Base-by-base conservation (phyloP, 2,888 invertebrate genomes). In the Drosophila paramelanica region DNA sequence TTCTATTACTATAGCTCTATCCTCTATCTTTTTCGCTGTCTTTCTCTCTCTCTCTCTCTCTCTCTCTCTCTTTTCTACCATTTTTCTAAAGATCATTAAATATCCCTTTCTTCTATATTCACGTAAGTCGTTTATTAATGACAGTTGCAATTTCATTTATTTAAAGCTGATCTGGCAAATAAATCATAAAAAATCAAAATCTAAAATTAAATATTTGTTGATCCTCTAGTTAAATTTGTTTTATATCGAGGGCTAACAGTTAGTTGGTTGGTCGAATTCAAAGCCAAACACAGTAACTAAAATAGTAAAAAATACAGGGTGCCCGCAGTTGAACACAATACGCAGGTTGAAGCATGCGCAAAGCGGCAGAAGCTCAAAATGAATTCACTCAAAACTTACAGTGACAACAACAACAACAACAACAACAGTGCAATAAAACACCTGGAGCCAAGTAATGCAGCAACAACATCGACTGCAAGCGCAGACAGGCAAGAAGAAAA, bases 311-410 rank as follows among this genome's bases (percentile, higher is more conserved):
- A 14, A 56, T 47, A 70, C 74, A 84, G 74, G 69, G 79, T 84
- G 81, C 25, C 43, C 14, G 8, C 14, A 8, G n/a, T 20, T 49
- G 36, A 23, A 33, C 7, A 17, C 2, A 41, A 14, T 0, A 42
- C 49, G 46, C 50, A 45, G 49, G 50, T 36, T 46, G 53, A 50
- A 65, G 38, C 82, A 82, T 82, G 82, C 81, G 81, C 85, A 81
- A 3, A 62, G 14, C 6, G 5, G 3, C 1, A 10, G 5, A 6
- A 31, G 14, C 70, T 61, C 45, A 57, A 58, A 33, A 23, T 2
- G 17, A 43, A 64, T 36, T 56, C 82, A 71, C 84, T 87, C 81
- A 67, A 59, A 51, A 20, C 51, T 25, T 42, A 57, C 59, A 50
- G 50, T 20, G 23, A 46, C 55, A 61, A 50, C 65, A 67, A 75